Evolutionary conservation across 2,113 vertebrate species (phyloP).

Genomic region (Hymenochirus boettgeri): DNA sequence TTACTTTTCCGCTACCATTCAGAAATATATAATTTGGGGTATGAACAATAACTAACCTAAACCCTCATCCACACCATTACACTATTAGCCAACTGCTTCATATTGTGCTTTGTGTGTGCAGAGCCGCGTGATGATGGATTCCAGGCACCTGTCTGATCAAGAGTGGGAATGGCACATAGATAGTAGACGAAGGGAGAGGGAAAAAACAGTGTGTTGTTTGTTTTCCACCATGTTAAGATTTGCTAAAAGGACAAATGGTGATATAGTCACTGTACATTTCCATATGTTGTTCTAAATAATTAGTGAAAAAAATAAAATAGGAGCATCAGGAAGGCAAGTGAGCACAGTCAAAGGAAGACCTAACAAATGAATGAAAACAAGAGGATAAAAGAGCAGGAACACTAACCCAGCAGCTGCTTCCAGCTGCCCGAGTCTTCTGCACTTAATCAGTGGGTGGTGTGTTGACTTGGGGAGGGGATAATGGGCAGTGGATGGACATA

Average conservation of each 20-base stretch:
- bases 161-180: background rate
- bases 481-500: background rate
- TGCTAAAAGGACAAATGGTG: too few species aligned
- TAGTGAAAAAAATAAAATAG: too few species aligned
- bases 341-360: too few species aligned
- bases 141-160: constrained; percentile 20
- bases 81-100: constrained; percentile 9
- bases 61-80: background rate
- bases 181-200: background rate
- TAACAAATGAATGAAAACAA: too few species aligned
- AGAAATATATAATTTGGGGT: background rate
- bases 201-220: background rate
- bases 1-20: too few species aligned
- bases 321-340: too few species aligned
- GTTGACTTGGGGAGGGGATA: background rate
- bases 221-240: background rate
- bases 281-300: too few species aligned
- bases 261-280: too few species aligned
- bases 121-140: constrained; percentile 20
- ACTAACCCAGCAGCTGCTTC: constrained; percentile 8
- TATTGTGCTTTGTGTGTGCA: background rate
- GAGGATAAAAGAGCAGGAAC: too few species aligned
- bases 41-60: background rate
- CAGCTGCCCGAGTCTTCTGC: background rate
- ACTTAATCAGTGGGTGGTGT: background rate